Evolutionary conservation across 1,140 invertebrate genomes (phyloP), one percentile per base, ranked within the genome.

Genomic region (Sminthurides bifidus): DNA sequence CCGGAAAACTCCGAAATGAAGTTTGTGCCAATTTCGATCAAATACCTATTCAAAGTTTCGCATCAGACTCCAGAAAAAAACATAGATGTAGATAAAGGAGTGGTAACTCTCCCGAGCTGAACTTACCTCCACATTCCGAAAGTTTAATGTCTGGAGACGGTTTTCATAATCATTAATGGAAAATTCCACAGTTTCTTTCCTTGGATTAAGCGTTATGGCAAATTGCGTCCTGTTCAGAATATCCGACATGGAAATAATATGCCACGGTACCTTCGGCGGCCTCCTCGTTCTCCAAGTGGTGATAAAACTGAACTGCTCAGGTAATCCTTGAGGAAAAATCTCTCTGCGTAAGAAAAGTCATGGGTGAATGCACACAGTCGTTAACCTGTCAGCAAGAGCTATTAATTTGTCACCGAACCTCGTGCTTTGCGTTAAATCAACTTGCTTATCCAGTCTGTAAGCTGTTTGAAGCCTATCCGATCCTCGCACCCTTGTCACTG

Each of bases 21-120:
- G 72, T 72, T 88, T 88, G 66, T 88, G 85, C 85, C 85, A 88
- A 41, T 80, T 76, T 50, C 76, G 76, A 61, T 81, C 77, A 66
- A 87, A 86, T n/a, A 86, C 70, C 81, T 84, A n/a, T n/a, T n/a
- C n/a, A n/a, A n/a, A n/a, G n/a, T n/a, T n/a, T n/a, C n/a, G 17
- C 4, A 33, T 10, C n/a, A 8, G 5, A 41, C 14, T 31, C 27
- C 12, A 30, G 41, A 29, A 54, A 52, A 10, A n/a, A 37, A 59
- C 6, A 41, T 8, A 41, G 23, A 8, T 15, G 23, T 17, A 5
- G 38, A 17, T 15, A 41, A 41, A 41, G n/a, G n/a, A 46, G 15
- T 24, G 21, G 12, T 46, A 15, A 24, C n/a, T 46, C 21, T 4
- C 21, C 6, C n/a, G 23, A 41, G 5, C 51, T 8, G 12, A 27